Evolutionary conservation across 1,140 invertebrate genomes (phyloP).

Genomic region (Drosophila pseudoananassae): DNA sequence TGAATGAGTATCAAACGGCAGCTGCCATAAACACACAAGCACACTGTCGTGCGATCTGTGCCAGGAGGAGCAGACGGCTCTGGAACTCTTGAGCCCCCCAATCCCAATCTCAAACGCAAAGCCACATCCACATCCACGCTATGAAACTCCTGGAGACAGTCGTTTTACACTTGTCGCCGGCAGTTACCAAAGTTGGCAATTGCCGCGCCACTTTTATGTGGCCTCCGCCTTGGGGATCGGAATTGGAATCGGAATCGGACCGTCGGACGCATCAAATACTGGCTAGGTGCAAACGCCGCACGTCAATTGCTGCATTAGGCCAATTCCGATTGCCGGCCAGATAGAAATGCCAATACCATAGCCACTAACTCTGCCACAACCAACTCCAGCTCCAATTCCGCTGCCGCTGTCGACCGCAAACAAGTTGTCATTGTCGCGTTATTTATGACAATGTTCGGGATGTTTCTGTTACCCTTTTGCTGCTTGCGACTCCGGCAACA

Average conservation of each 20-base stretch:
- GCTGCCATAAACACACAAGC: slow-evolving; percentile 81
- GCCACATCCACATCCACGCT: slow-evolving; percentile 4
- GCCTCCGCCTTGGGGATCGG: slow-evolving; percentile 70
- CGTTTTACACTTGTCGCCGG: slow-evolving; percentile 82
- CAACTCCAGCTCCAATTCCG: slow-evolving; percentile 37
- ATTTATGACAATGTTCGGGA: slow-evolving; percentile 82
- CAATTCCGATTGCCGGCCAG: slow-evolving; percentile 37
- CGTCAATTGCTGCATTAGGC: slow-evolving; percentile 78
- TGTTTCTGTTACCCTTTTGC: slow-evolving; percentile 64
- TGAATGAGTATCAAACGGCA: slow-evolving; percentile 83
- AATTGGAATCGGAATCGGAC: slow-evolving; percentile 13
- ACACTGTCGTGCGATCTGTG: slow-evolving; percentile 54
- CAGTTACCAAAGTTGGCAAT: slow-evolving; percentile 82
- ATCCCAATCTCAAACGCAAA: slow-evolving; percentile 3
- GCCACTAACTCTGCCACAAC: slow-evolving; percentile 13
- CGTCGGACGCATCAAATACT: slow-evolving; percentile 68
- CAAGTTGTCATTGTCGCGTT: slow-evolving; percentile 80
- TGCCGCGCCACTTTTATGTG: slow-evolving; percentile 81
- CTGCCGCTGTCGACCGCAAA: slow-evolving; percentile 52
- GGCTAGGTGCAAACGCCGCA: slow-evolving; percentile 78
- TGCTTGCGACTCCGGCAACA: slow-evolving; percentile 42
- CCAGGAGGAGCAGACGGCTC: slow-evolving; percentile 15
- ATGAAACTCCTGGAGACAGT: slow-evolving; percentile 60
- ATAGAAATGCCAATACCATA: slow-evolving; percentile 11
- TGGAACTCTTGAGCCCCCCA: not conserved